Conservation (phyloP, 2,888 invertebrate genomes). For the Pristionchus mayeri region DNA sequence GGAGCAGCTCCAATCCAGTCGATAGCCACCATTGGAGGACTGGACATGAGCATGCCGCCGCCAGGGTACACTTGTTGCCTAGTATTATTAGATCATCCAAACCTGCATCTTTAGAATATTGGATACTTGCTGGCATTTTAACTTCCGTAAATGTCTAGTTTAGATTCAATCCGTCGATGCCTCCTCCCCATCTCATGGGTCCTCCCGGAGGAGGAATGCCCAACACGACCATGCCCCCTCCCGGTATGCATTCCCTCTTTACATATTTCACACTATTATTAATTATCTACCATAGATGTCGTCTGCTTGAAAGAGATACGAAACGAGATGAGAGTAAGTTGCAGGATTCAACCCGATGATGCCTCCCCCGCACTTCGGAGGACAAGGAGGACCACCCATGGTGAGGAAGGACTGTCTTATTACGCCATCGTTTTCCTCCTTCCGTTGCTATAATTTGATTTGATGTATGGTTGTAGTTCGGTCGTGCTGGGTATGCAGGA, state of each 20-base stretch:
- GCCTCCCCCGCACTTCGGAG: conserved; percentile 27
- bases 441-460: neutral
- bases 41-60: conserved; percentile 43
- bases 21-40: conserved; percentile 13
- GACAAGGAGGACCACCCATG: conserved; percentile 36
- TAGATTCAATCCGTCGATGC: conserved; percentile 43
- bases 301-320: neutral
- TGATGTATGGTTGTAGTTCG: conserved; percentile 5
- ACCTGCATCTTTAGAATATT: neutral
- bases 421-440: neutral
- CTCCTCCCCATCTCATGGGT: conserved; percentile 36
- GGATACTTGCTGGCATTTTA: no score
- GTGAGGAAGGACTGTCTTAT: neutral
- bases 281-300: neutral
- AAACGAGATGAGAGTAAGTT: neutral
- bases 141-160: neutral
- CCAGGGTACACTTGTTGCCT: conserved; percentile 16
- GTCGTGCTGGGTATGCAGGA: conserved; percentile 9
- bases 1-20: conserved; percentile 13
- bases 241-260: neutral
- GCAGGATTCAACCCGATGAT: conserved; percentile 49
- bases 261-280: neutral
- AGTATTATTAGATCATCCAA: neutral
- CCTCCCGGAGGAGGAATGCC: conserved; percentile 13
- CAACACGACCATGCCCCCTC: conserved; percentile 46